Conservation (phyloP, 2,888 invertebrate species). For the Perizoma affinitatum region DNA sequence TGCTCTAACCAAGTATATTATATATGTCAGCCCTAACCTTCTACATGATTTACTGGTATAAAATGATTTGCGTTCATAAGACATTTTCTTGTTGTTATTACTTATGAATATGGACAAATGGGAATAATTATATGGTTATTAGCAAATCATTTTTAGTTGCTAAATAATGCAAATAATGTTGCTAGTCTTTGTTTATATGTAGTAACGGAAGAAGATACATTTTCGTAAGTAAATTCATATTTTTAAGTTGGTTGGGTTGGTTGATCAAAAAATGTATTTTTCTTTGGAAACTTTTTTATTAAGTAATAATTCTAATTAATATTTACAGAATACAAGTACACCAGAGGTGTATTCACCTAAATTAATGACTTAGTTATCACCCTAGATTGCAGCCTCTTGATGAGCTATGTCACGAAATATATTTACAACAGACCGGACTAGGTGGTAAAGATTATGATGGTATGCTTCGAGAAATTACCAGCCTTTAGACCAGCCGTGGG, state of each 20-base stretch:
- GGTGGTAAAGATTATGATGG: constrained; percentile 48
- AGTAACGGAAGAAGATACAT: no score
- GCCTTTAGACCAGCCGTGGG: constrained; percentile 44
- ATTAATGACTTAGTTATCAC: constrained; percentile 84
- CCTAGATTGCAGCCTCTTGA: constrained; percentile 81
- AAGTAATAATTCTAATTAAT: constrained; percentile 69
- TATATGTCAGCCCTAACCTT: no score
- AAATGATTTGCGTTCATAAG: no score
- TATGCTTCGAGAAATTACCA: constrained; percentile 40
- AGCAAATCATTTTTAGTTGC: no score
- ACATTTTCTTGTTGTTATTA: no score
- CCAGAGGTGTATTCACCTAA: constrained; percentile 63
- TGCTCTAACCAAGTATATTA: no score
- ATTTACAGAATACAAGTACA: constrained; percentile 71
- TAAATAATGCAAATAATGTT: no score
- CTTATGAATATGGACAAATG: no score
- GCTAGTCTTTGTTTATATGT: no score
- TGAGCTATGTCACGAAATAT: constrained; percentile 72
- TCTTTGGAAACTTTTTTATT: constrained; percentile 70
- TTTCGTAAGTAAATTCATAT: neutral
- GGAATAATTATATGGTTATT: no score
- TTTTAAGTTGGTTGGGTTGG: neutral
- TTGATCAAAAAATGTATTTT: constrained; percentile 29
- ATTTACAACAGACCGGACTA: constrained; percentile 75
- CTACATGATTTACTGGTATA: no score